phyloP scores from a whole-genome alignment of 2,797 vertebrate species.

The Hirundo rustica region DNA sequence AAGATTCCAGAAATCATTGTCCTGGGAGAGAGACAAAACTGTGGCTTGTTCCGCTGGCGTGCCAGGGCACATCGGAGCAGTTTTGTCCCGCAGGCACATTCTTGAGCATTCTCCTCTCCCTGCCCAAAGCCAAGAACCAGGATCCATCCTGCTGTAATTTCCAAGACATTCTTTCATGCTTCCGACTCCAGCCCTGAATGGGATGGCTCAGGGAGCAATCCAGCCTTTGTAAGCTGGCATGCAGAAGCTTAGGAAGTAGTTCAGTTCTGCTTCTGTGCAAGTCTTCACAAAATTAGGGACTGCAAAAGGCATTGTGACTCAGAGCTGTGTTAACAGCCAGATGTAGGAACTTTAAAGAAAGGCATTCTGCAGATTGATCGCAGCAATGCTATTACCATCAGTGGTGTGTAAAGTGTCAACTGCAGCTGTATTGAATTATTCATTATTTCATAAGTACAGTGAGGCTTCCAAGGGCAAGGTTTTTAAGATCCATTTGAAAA shows the following conservation, averaged over 20 bases:
- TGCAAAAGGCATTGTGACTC: neutral
- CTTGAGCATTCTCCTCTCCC: neutral
- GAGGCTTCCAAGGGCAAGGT: conserved; percentile 52
- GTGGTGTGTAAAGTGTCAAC: conserved; percentile 56
- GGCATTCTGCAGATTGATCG: conserved; percentile 57
- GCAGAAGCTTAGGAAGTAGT: neutral
- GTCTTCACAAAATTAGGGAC: conserved; percentile 18
- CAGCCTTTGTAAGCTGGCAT: neutral
- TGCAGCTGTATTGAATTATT: conserved; percentile 69
- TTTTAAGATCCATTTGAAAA: conserved; percentile 57
- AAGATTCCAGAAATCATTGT: neutral
- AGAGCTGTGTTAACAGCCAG: conserved; percentile 30
- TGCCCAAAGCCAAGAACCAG: neutral
- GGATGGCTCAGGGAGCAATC: neutral
- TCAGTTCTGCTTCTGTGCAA: neutral
- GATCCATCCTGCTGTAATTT: neutral
- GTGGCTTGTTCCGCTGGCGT: neutral
- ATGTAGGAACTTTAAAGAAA: conserved; percentile 47
- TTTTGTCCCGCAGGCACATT: conserved; percentile 38
- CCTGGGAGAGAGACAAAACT: neutral
- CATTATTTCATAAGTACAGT: conserved; percentile 56
- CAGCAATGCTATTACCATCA: conserved; percentile 35
- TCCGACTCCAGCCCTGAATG: neutral
- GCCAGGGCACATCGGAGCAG: neutral
- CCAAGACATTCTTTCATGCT: neutral